Percentiles rank a stretch among this genome's conserved stretches.
These are phyloP conservation scores for Gymnopithys bicolor DNA, from an alignment of 2,797 vertebrate genomes.

Conservation along the genomic window DNA sequence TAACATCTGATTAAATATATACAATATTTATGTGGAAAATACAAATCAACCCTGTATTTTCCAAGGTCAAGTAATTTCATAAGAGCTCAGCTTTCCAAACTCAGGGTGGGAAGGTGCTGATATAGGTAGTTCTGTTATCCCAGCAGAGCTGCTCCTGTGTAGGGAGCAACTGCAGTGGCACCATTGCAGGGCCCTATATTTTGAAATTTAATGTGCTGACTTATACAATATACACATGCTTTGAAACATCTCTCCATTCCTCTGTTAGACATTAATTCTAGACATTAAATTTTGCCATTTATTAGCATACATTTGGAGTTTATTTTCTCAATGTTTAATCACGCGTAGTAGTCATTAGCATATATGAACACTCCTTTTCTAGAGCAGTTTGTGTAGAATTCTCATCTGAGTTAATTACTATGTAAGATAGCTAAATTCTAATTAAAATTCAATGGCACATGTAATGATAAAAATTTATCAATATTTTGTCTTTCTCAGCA, in stretches of 20 bases:
- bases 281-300: constrained; percentile 44
- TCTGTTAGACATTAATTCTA: constrained; percentile 43
- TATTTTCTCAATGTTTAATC: constrained; percentile 65
- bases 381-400: constrained; percentile 56
- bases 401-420: constrained; percentile 67
- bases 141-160: not conserved
- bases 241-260: not conserved
- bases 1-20: not conserved
- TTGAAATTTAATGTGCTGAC: not conserved
- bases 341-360: constrained; percentile 58
- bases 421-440: constrained; percentile 64
- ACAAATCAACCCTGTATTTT: not conserved
- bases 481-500: constrained; percentile 41
- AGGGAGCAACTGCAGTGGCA: not conserved
- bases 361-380: constrained; percentile 62
- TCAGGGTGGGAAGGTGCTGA: not conserved
- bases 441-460: constrained; percentile 71
- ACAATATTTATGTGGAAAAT: not conserved
- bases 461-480: constrained; percentile 69
- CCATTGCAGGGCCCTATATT: not conserved
- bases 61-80: not conserved
- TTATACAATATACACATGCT: not conserved
- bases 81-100: not conserved
- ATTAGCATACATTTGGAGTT: constrained; percentile 66
- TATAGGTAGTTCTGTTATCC: not conserved